Base-by-base conservation (phyloP, 1,140 invertebrate species). In the Drosophila chauvacae region DNA sequence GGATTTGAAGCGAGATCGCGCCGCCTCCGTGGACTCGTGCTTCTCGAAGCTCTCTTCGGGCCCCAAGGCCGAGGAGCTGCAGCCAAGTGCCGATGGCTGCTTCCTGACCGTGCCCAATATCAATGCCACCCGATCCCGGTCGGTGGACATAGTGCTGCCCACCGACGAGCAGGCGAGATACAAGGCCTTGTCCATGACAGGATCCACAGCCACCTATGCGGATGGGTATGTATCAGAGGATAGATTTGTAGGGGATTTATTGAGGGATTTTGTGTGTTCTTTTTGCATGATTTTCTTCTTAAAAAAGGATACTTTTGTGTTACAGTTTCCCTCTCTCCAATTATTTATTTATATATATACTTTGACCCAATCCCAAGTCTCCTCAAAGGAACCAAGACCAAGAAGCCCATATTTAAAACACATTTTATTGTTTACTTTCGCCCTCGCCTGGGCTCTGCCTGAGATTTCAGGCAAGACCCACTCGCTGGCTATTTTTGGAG, bases 131-230 rank as follows among this genome's bases (percentile, higher is more conserved):
- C 94, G 97, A n/a, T 98, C 97, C 6, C 95, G 97, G 62, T 98
- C 97, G 33, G 97, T 98, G 45, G 97, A 98, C 92, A 97, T 98
- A 68, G 97, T 97, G 14, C 93, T 98, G 61, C 97, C 97, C 1
- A 98, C 97, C 1, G 96, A 97, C 51, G 95, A 96, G 79, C 96
- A 97, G 84, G 95, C 96, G 4, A 94, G 96, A 57, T 98, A 98
- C 91, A 97, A 97, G 65, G 96, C 97, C 7, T 93, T 97, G 56
- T 94, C 95, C 39, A 93, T 95, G 90, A 94, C 94, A 4, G 93
- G 78, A 55, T 47, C 71, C 42, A 58, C 68, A 23, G 45, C 77
- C 16, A 76, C 73, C 30, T 90, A 85, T 37, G 71, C 62, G 33
- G 90, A 91, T 56, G 90, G 90, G 90, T 91, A 91, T 74, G 90